Evolutionary conservation across 2,888 invertebrate species (phyloP).

Genomic region (Leucophora obtusa): DNA sequence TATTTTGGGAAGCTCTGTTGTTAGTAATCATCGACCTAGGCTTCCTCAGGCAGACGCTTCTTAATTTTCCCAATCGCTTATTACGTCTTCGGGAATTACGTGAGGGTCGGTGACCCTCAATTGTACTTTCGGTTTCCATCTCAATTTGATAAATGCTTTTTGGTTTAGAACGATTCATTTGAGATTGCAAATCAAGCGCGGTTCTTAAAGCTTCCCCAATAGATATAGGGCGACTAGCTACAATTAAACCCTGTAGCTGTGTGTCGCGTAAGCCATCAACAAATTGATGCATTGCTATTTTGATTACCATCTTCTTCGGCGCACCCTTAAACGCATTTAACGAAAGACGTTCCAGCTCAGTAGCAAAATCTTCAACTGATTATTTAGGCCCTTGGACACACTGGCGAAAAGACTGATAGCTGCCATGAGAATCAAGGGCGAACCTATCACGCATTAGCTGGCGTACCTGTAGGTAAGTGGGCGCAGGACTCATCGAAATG

Average conservation of each 20-base stretch:
- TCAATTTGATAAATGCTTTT: neutral
- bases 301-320: neutral
- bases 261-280: conserved; percentile 5
- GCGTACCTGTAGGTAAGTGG: neutral
- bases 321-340: neutral
- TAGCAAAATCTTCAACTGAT: conserved; percentile 18
- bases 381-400: neutral
- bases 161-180: neutral
- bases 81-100: neutral
- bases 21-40: neutral
- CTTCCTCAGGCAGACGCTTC: neutral
- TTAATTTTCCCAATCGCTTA: neutral
- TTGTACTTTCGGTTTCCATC: neutral
- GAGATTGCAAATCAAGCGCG: neutral
- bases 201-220: neutral
- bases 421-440: neutral
- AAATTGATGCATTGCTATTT: neutral
- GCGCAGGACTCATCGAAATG: neutral
- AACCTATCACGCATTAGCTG: neutral
- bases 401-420: conserved; percentile 1
- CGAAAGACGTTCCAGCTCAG: neutral
- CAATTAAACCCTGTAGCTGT: neutral
- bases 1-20: neutral
- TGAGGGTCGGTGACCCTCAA: neutral
- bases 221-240: neutral